Percentiles rank a stretch among this genome's conserved stretches.
phyloP scores from a whole-genome alignment of 2,113 vertebrate species.

The Alaudala cheleensis region DNA sequence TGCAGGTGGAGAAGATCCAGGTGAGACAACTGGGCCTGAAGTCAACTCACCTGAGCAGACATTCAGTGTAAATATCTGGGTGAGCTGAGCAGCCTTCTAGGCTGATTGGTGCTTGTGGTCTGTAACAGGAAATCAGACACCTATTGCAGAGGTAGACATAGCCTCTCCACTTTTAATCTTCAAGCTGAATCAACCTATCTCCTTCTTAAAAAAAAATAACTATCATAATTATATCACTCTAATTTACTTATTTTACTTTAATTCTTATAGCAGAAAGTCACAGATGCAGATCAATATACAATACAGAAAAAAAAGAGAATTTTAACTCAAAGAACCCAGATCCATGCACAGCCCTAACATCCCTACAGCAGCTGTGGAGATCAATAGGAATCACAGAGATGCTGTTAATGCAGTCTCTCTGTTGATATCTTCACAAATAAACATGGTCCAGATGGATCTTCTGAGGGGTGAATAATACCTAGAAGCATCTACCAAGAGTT shows the following conservation, averaged over 20 bases:
- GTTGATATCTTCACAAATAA: background rate
- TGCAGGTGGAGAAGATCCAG: background rate
- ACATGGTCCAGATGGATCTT: background rate
- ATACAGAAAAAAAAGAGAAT: background rate
- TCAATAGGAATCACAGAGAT: background rate
- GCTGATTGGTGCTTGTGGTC: background rate
- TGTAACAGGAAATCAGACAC: background rate
- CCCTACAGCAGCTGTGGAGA: background rate
- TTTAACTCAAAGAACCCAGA: background rate
- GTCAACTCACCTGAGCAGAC: background rate
- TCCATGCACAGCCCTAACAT: background rate
- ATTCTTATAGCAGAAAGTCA: background rate
- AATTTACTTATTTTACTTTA: background rate
- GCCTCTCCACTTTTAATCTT: background rate
- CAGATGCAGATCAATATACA: background rate
- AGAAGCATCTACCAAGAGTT: background rate
- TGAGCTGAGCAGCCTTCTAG: background rate
- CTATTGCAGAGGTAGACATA: background rate
- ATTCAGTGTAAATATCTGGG: background rate
- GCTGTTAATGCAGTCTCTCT: background rate
- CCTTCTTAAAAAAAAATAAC: background rate
- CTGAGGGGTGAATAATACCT: background rate
- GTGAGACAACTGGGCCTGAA: background rate
- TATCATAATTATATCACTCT: background rate
- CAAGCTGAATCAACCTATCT: background rate